Percentiles rank a stretch among this genome's conserved stretches.
phyloP scores from a whole-genome alignment of 2,888 invertebrate genomes.

The Vanessa cardui region DNA sequence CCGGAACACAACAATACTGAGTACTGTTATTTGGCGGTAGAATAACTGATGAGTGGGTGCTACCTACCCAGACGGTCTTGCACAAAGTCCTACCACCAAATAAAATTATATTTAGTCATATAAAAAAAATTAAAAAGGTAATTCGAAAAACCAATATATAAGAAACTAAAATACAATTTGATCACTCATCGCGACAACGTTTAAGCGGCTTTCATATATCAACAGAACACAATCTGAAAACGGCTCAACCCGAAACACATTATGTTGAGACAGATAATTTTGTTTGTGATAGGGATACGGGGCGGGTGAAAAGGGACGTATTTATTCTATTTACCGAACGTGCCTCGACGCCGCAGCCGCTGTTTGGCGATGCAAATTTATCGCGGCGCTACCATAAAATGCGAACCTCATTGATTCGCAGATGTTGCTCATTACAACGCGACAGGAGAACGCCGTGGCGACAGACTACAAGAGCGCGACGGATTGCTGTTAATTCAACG shows the following conservation, averaged over 20 bases:
- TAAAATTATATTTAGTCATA: too few relatives aligned
- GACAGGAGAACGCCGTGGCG: slow-evolving; percentile 49
- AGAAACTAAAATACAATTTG: background rate
- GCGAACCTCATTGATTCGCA: slow-evolving; percentile 73
- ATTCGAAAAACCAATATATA: background rate
- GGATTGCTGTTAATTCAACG: slow-evolving; percentile 57
- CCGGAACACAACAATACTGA: too few relatives aligned
- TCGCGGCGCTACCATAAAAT: slow-evolving; percentile 75
- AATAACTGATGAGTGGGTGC: too few relatives aligned
- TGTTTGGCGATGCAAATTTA: slow-evolving; percentile 81
- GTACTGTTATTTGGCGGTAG: too few relatives aligned
- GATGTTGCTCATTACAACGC: slow-evolving; percentile 71
- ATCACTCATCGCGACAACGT: background rate
- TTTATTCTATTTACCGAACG: slow-evolving; percentile 81
- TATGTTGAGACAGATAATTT: slow-evolving; percentile 70
- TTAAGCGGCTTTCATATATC: slow-evolving; percentile 2
- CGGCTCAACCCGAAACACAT: slow-evolving; percentile 53
- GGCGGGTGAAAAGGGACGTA: slow-evolving; percentile 64
- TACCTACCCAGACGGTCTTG: too few relatives aligned
- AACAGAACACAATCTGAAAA: slow-evolving; percentile 30
- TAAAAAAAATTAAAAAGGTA: too few relatives aligned
- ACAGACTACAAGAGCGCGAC: slow-evolving; percentile 47
- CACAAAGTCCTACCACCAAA: too few relatives aligned
- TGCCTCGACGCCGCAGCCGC: slow-evolving; percentile 70
- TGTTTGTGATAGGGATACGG: slow-evolving; percentile 66